A percentile compares a stretch with the other conserved stretches of the same genome.
Evolutionary conservation across 2,113 vertebrate species (phyloP).

Genomic region (Phaethon lepturus): DNA sequence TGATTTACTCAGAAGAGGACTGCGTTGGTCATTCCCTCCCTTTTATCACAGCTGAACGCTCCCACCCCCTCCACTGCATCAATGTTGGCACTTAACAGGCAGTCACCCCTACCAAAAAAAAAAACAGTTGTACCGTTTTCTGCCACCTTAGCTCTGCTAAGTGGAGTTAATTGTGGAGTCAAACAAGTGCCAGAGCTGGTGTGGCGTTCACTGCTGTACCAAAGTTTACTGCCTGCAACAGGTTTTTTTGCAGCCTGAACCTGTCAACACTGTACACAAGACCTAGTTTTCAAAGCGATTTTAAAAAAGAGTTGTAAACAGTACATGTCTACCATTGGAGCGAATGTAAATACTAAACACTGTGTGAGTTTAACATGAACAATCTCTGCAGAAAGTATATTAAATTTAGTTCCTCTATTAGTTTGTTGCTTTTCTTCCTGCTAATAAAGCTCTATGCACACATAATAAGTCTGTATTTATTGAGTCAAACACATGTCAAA

Average conservation of each 20-base stretch:
- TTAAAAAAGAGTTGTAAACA: not conserved
- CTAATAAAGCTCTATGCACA: not conserved
- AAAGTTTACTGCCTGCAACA: not conserved
- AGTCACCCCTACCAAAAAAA: not conserved
- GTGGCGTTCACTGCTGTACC: not conserved
- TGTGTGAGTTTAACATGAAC: not conserved
- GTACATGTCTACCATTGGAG: not conserved
- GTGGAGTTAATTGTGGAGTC: not conserved
- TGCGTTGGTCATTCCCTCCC: not conserved
- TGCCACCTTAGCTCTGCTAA: not conserved
- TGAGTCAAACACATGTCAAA: not conserved
- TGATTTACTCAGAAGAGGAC: not conserved
- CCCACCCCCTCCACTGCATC: not conserved
- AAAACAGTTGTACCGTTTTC: fast-evolving
- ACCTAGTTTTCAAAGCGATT: not conserved
- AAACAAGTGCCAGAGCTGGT: not conserved
- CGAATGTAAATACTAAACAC: not conserved
- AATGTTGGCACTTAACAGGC: not conserved
- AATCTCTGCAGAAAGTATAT: not conserved
- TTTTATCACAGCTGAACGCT: not conserved
- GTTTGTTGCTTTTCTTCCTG: not conserved
- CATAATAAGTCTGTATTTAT: not conserved
- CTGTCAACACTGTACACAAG: not conserved
- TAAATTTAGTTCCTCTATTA: not conserved
- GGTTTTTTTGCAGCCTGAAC: not conserved